phyloP scores from a whole-genome alignment of 2,113 vertebrate genomes.

The Cebidichthys violaceus region DNA sequence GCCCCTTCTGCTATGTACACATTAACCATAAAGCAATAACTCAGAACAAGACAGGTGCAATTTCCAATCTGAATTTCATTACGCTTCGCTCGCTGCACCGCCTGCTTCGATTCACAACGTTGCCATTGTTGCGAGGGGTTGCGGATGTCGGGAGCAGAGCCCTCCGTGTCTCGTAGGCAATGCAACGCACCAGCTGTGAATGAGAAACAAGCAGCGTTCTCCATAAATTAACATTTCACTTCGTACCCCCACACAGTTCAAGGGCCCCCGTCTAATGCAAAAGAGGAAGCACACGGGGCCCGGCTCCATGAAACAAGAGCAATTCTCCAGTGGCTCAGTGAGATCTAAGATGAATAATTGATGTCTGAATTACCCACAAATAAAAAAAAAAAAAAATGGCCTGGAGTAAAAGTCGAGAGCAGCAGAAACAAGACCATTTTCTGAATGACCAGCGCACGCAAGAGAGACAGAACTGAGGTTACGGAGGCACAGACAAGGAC shows the following conservation, averaged over 20 bases:
- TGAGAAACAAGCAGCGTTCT: slow-evolving; percentile 60
- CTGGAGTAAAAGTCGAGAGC: slow-evolving; percentile 32
- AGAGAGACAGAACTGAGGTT: background rate
- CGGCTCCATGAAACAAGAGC: slow-evolving; percentile 58
- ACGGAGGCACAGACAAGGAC: background rate
- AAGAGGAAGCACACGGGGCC: slow-evolving; percentile 27
- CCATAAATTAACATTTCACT: slow-evolving; percentile 71
- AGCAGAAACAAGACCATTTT: slow-evolving; percentile 14
- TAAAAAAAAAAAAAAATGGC: slow-evolving; percentile 41
- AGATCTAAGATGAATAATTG: slow-evolving; percentile 63
- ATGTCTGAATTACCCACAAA: slow-evolving; percentile 40
- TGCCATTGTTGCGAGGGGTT: slow-evolving; percentile 65
- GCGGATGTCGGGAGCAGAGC: slow-evolving; percentile 37
- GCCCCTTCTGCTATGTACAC: slow-evolving; percentile 64
- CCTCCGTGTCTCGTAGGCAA: slow-evolving; percentile 50
- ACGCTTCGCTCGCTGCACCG: slow-evolving; percentile 46
- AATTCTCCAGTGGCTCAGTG: slow-evolving; percentile 43
- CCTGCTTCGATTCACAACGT: slow-evolving; percentile 47
- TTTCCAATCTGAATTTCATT: slow-evolving; percentile 79
- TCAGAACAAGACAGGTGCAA: slow-evolving; percentile 72
- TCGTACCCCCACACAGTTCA: slow-evolving; percentile 39
- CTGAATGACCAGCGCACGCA: slow-evolving; percentile 8
- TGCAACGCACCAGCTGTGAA: slow-evolving; percentile 64
- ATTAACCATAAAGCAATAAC: slow-evolving; percentile 75
- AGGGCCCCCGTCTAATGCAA: slow-evolving; percentile 46